Percentiles rank a stretch among this genome's conserved stretches.
phyloP scores from a whole-genome alignment of 2,888 invertebrate genomes.

The Melieria crassipennis region DNA sequence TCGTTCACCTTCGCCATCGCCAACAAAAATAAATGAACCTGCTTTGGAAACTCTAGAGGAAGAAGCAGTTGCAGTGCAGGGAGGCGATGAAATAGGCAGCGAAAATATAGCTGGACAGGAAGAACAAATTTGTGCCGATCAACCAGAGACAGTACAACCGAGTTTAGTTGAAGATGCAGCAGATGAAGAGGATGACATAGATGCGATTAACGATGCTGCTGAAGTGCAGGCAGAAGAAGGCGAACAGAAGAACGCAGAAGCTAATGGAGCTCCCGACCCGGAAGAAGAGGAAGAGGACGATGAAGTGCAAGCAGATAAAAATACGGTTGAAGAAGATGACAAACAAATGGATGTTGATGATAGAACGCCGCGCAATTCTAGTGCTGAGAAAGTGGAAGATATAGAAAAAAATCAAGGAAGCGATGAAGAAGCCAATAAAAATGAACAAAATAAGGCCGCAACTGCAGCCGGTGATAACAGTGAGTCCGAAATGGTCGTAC shows the following conservation, averaged over 20 bases:
- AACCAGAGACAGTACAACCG: conserved; percentile 19
- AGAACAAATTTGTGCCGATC: conserved; percentile 16
- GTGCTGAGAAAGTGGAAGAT: conserved; percentile 54
- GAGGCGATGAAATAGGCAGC: conserved; percentile 29
- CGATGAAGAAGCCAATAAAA: conserved; percentile 31
- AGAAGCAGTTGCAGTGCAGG: conserved; percentile 44
- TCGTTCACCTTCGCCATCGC: conserved; percentile 60
- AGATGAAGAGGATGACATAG: conserved; percentile 34
- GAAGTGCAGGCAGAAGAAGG: conserved; percentile 27
- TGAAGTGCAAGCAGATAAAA: conserved; percentile 44
- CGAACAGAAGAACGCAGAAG: conserved; percentile 25
- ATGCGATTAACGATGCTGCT: conserved; percentile 29
- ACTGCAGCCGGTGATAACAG: conserved; percentile 19
- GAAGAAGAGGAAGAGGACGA: conserved; percentile 50
- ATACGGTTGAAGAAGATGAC: conserved; percentile 16
- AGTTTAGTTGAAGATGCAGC: conserved; percentile 36
- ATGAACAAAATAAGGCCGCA: conserved; percentile 28
- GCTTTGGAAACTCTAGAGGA: conserved; percentile 58
- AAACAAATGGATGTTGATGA: conserved; percentile 4
- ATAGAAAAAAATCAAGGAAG: conserved; percentile 48
- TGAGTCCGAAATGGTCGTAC: conserved; percentile 40
- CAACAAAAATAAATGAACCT: conserved; percentile 52
- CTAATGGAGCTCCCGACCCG: conserved; percentile 54
- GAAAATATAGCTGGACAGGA: conserved; percentile 32
- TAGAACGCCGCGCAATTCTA: conserved; percentile 2